Conservation (phyloP, 2,888 invertebrate genomes). For the Hoplodrina blanda region DNA sequence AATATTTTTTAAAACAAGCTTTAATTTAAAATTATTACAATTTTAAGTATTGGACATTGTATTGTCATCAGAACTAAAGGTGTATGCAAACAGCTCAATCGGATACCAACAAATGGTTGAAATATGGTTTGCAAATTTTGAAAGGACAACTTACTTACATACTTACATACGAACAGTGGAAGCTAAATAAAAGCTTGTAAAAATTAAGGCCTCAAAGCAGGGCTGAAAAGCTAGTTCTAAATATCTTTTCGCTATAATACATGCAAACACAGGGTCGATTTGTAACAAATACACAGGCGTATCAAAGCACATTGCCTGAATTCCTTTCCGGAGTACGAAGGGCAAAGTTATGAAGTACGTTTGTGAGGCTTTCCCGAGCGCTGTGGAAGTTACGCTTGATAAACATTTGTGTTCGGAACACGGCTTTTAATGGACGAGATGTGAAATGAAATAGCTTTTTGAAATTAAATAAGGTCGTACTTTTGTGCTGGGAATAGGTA, state of each 20-base stretch:
- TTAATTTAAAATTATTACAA: no score
- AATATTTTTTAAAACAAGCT: no score
- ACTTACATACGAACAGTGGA: no score
- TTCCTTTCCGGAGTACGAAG: slow-evolving; percentile 41
- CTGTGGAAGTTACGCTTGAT: slow-evolving; percentile 46
- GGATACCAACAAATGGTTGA: no score
- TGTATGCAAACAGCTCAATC: no score
- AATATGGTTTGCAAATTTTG: no score
- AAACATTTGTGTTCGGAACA: slow-evolving; percentile 51
- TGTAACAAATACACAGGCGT: slow-evolving; percentile 23
- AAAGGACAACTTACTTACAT: no score
- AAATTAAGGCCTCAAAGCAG: no score
- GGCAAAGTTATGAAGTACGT: slow-evolving; percentile 41
- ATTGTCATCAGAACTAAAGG: no score
- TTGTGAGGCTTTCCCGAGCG: slow-evolving; percentile 31
- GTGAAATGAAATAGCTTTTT: slow-evolving; percentile 49
- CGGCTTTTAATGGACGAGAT: slow-evolving; percentile 49
- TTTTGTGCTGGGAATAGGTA: slow-evolving; percentile 13
- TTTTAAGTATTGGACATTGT: no score
- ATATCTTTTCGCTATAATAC: slow-evolving; percentile 32
- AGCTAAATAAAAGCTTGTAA: no score
- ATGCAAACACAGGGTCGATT: slow-evolving; percentile 48
- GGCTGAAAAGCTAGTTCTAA: slow-evolving; percentile 12
- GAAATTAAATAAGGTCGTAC: slow-evolving; percentile 30
- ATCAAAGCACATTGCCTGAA: slow-evolving; percentile 41